A percentile compares a stretch with the other conserved stretches of the same genome.
Conservation (phyloP, 2,888 invertebrate species). For the Cremastobaeus sp. region DNA sequence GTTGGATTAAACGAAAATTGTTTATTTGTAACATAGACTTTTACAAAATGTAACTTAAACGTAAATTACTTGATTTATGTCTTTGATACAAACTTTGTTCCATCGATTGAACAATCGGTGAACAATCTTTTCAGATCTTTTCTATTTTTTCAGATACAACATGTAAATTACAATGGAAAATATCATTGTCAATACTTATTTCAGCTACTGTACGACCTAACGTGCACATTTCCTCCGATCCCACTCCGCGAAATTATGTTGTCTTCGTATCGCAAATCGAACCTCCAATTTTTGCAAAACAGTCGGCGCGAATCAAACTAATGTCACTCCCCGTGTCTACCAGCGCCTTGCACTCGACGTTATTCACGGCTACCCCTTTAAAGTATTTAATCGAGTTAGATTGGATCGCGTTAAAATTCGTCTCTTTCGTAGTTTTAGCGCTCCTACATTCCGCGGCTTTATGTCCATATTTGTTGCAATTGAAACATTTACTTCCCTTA, state of each 20-base stretch:
- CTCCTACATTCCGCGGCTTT: not conserved
- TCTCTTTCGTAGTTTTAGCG: not conserved
- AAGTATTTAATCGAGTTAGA: slow-evolving; percentile 23
- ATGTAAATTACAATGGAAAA: slow-evolving; percentile 30
- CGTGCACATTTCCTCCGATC: no score
- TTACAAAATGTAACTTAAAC: no score
- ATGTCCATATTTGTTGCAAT: slow-evolving; percentile 46
- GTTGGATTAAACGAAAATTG: no score
- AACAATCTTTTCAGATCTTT: no score
- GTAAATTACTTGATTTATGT: no score
- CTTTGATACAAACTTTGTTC: no score
- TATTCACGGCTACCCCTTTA: slow-evolving; percentile 25
- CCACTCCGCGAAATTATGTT: no score
- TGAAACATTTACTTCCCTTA: slow-evolving; percentile 59
- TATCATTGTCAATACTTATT: slow-evolving; percentile 38
- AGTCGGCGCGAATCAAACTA: slow-evolving; percentile 27
- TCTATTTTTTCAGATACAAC: slow-evolving; percentile 29
- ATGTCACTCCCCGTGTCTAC: slow-evolving; percentile 47
- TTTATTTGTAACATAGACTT: no score
- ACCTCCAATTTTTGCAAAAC: not conserved
- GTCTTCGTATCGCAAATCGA: no score
- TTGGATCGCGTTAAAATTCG: no score
- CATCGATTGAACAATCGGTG: no score
- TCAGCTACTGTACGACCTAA: no score
- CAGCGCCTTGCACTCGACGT: slow-evolving; percentile 20